phyloP scores from a whole-genome alignment of 2,888 invertebrate genomes.

The Melinopterus prodromus region DNA sequence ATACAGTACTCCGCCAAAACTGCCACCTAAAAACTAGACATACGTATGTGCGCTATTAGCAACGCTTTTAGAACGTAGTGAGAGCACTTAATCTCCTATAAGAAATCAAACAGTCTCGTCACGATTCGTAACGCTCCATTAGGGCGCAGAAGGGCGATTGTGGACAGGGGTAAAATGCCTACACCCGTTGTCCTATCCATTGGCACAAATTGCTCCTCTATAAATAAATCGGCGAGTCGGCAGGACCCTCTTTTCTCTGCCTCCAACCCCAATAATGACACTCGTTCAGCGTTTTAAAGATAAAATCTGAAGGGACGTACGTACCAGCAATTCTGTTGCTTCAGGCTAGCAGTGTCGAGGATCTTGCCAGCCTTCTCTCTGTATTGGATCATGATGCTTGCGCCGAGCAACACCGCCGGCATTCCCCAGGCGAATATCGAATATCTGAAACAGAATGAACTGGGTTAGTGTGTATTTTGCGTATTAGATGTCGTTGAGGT shows the following conservation, averaged over 20 bases:
- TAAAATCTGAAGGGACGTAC: constrained; percentile 41
- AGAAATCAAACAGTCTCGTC: too few species aligned
- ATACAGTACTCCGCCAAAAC: too few species aligned
- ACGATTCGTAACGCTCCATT: too few species aligned
- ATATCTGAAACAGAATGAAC: constrained; percentile 59
- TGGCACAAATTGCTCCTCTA: constrained; percentile 13
- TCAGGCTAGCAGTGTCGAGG: constrained; percentile 61
- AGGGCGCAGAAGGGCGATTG: neutral
- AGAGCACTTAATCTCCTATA: too few species aligned
- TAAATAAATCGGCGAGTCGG: constrained; percentile 15
- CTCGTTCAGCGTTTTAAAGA: constrained; percentile 14
- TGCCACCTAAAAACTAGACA: too few species aligned
- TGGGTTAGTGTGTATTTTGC: neutral
- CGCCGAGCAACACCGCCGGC: constrained; percentile 65
- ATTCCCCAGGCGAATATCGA: constrained; percentile 73
- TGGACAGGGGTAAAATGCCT: neutral
- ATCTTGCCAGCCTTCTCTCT: constrained; percentile 62
- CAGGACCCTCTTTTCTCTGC: neutral
- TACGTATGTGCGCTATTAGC: too few species aligned
- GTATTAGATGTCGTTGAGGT: too few species aligned
- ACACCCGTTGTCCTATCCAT: neutral
- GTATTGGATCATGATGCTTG: constrained; percentile 64
- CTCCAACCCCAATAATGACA: constrained; percentile 12
- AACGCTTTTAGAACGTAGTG: too few species aligned
- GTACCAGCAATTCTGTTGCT: constrained; percentile 66